Evolutionary conservation across 2,888 invertebrate species (phyloP).

Genomic region (Cephus nigrinus): DNA sequence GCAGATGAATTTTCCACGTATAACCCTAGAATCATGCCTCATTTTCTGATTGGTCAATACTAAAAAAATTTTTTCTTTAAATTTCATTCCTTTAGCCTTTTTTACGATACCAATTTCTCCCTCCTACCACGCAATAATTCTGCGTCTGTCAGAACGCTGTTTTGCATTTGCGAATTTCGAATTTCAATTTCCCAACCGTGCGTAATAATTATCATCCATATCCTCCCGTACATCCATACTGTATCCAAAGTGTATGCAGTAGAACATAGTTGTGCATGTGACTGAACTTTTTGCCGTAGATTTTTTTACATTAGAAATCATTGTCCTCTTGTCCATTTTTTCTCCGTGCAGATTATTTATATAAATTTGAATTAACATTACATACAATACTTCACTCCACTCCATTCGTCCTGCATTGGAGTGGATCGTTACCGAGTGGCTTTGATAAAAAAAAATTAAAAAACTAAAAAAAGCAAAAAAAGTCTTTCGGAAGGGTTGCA

Average conservation of each 20-base stretch:
- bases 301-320: not conserved
- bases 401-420: not conserved
- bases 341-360: not conserved
- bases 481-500: not conserved
- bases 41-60: not conserved
- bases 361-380: not conserved
- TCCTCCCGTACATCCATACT: not conserved
- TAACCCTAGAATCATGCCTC: not conserved
- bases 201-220: not conserved
- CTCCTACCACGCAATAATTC: no score
- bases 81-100: not conserved
- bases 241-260: not conserved
- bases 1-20: not conserved
- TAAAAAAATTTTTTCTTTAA: not conserved
- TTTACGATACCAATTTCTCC: no score
- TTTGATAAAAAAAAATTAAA: not conserved
- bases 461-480: not conserved
- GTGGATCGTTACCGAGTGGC: not conserved
- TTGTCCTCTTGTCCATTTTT: not conserved
- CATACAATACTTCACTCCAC: not conserved
- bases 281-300: conserved; percentile 7
- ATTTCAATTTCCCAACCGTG: not conserved
- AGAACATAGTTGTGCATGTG: conserved; percentile 18
- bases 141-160: not conserved
- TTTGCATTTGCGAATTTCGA: not conserved